Conservation (phyloP, 2,888 invertebrate genomes). For the Protonemura montana region DNA sequence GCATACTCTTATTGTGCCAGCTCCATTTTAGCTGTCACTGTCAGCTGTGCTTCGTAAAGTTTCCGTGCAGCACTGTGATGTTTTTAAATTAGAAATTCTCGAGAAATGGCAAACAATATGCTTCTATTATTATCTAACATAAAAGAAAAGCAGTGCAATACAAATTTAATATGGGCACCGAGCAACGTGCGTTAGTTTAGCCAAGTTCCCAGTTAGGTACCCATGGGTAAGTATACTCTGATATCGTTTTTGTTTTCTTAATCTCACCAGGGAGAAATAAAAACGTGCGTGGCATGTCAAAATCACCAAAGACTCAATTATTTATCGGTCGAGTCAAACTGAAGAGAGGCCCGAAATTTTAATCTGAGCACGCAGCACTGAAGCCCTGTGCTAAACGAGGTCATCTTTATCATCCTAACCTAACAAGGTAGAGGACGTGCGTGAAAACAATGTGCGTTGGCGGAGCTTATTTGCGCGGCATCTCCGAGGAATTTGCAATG, state of each 20-base stretch:
- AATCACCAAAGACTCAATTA: conserved; percentile 2
- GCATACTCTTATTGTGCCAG: not conserved
- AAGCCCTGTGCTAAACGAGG: not conserved
- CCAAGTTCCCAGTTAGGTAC: no score
- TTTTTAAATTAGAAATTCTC: not conserved
- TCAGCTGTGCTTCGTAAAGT: not conserved
- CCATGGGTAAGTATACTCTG: not conserved
- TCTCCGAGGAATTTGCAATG: not conserved
- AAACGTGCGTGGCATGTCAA: not conserved
- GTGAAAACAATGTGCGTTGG: not conserved
- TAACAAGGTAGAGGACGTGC: not conserved
- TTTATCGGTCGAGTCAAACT: not conserved
- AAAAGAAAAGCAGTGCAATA: not conserved
- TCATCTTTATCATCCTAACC: not conserved
- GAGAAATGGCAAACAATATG: not conserved
- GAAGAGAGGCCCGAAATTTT: no score
- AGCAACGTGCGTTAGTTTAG: not conserved
- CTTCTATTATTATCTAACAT: not conserved
- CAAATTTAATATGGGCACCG: not conserved
- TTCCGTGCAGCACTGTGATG: not conserved
- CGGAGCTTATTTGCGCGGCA: not conserved
- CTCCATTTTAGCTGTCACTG: conserved; percentile 7
- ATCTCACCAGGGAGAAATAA: not conserved
- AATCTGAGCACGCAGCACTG: no score
- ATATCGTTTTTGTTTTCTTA: not conserved